Base-by-base conservation (phyloP, 2,113 vertebrate species). In the Oxyruncus cristatus region DNA sequence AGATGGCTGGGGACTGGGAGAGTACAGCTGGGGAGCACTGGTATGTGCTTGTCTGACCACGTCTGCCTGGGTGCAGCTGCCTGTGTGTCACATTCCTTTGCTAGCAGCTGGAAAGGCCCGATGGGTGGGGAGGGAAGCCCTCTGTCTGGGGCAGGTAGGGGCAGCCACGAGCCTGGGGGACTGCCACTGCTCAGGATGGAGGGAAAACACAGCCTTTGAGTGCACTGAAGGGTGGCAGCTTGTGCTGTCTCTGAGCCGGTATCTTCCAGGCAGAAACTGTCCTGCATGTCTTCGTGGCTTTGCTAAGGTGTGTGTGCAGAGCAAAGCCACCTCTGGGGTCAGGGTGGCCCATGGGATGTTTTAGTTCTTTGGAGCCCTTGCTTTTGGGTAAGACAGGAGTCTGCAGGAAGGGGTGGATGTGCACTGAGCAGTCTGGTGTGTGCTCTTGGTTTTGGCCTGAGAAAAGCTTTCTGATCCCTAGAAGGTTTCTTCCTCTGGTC, bases 41-140 rank as follows among this genome's bases (percentile, higher is more conserved):
- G 5, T 17, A 4, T 30, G 15, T 72, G 66, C 23, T 50, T 49
- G 24, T 74, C 53, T 56, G 52, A 42, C 19, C 11, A 11, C 14
- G 3, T 81, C 46, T 61, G 59, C 61, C 14, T 23, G 1, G 0
- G 3, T 2, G 4, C 37, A 35, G 12, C 73, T 84, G 52, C 58
- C 33, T 46, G 16, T 15, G 47, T 61, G 24, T 76, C 63, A 53
- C 11, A 6, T 56, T 37, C n/a, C 41, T 82, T 67, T 67, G 47
- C 26, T 35, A 23, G 49, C 59, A 52, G 47, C 12, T 3, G 6
- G 81, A 89, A 79, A 20, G 35, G 20, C 49, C 26, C 28, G 18
- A 27, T 47, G 59, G 11, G 3, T 70, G 24, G 28, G 27, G 39
- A 52, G 13, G 9, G n/a, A 63, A 16, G n/a, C 15, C 11, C 39